A percentile compares a stretch with the other conserved stretches of the same genome.
Conservation (phyloP, 1,140 invertebrate genomes). For the Dendrolimus kikuchii region DNA sequence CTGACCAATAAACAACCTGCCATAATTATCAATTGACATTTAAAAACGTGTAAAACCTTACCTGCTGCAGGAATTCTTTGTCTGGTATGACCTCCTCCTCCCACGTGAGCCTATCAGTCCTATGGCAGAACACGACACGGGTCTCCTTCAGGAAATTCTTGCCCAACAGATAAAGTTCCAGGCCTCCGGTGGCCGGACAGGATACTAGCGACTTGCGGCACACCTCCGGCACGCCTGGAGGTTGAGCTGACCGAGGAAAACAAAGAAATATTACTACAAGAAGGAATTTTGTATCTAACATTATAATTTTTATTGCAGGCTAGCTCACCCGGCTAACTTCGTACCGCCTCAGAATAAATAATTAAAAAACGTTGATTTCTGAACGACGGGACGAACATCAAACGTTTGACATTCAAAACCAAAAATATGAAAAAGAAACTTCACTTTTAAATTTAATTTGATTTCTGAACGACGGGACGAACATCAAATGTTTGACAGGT, state of each 20-base stretch:
- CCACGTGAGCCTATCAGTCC: constrained; percentile 76
- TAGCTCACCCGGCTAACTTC: too few relatives aligned
- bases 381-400: too few relatives aligned
- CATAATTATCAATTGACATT: too few relatives aligned
- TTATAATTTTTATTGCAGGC: neutral
- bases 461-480: too few relatives aligned
- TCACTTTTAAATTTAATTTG: too few relatives aligned
- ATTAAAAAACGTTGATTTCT: too few relatives aligned
- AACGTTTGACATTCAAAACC: too few relatives aligned
- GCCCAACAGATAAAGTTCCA: constrained; percentile 95
- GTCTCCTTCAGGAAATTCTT: constrained; percentile 98
- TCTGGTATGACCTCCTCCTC: constrained; percentile 84
- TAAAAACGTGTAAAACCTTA: constrained; percentile 23
- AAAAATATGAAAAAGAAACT: too few relatives aligned
- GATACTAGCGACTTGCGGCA: constrained; percentile 91
- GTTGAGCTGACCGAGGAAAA: constrained; percentile 83
- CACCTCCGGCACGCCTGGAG: constrained; percentile 95
- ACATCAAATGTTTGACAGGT: too few relatives aligned
- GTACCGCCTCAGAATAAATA: too few relatives aligned
- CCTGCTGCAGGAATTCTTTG: constrained; percentile 89
- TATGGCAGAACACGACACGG: constrained; percentile 87
- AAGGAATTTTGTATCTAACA: neutral
- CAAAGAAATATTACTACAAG: neutral
- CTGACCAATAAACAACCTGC: too few relatives aligned
- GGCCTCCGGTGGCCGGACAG: constrained; percentile 84